Evolutionary conservation across 2,888 invertebrate genomes (phyloP).

Genomic region (Hemaris fuciformis): DNA sequence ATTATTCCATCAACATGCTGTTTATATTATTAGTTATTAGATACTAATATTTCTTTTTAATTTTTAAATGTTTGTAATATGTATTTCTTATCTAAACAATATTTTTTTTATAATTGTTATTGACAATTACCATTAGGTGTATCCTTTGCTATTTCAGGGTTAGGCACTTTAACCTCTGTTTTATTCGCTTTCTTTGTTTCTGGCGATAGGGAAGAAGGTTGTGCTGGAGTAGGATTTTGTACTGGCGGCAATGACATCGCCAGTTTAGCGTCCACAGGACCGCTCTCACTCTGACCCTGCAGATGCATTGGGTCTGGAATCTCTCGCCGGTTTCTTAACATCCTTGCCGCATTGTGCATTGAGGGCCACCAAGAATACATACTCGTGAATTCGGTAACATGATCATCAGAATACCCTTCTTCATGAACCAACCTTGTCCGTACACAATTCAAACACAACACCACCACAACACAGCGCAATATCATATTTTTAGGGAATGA

Average conservation of each 20-base stretch:
- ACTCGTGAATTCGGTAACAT: neutral
- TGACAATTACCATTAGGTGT: slow-evolving; percentile 5
- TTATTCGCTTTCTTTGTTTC: neutral
- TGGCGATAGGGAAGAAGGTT: neutral
- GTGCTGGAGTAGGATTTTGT: neutral
- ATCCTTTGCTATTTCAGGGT: neutral
- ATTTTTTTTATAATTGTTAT: too few relatives aligned
- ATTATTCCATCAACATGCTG: too few relatives aligned
- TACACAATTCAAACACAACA: slow-evolving; percentile 50
- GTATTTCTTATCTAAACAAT: too few relatives aligned
- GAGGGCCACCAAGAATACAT: slow-evolving; percentile 56
- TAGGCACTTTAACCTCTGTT: neutral
- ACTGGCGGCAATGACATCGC: neutral
- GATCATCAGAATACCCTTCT: neutral
- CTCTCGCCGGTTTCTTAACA: slow-evolving; percentile 42
- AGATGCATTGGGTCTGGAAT: slow-evolving; percentile 7
- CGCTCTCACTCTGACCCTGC: slow-evolving; percentile 31
- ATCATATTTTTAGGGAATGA: slow-evolving; percentile 37
- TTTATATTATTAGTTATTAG: too few relatives aligned
- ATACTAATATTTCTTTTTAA: too few relatives aligned
- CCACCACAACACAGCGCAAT: slow-evolving; percentile 45
- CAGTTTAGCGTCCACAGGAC: slow-evolving; percentile 17
- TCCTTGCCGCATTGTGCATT: slow-evolving; percentile 47
- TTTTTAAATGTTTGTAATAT: too few relatives aligned
- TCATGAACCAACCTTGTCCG: slow-evolving; percentile 35